Percentiles rank a stretch among this genome's conserved stretches.
These are phyloP conservation scores for Apodemia duryi DNA, from an alignment of 2,888 invertebrate genomes.

Conservation along the genomic window DNA sequence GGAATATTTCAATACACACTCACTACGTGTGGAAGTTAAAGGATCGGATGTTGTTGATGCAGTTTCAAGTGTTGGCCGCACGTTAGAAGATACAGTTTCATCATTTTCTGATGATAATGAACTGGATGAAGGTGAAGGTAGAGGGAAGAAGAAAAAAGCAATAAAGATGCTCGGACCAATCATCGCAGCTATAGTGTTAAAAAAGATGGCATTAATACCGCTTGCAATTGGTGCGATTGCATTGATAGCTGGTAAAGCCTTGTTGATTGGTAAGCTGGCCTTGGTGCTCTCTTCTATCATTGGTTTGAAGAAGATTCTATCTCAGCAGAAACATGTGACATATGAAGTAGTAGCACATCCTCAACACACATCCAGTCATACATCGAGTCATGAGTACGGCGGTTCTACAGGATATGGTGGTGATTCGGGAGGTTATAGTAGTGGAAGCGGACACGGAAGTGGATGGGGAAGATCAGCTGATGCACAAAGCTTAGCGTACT, in stretches of 20 bases:
- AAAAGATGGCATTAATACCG: slow-evolving; percentile 88
- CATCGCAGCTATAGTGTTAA: slow-evolving; percentile 86
- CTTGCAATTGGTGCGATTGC: slow-evolving; percentile 90
- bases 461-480: slow-evolving; percentile 88
- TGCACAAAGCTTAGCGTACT: slow-evolving; percentile 88
- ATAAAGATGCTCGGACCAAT: slow-evolving; percentile 88
- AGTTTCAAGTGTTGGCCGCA: slow-evolving; percentile 88
- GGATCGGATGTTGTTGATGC: slow-evolving; percentile 90
- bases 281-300: slow-evolving; percentile 90
- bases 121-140: slow-evolving; percentile 84
- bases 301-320: slow-evolving; percentile 89
- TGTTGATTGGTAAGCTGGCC: slow-evolving; percentile 91
- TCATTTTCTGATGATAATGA: slow-evolving; percentile 81
- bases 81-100: slow-evolving; percentile 86
- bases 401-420: slow-evolving; percentile 83
- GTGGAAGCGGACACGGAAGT: slow-evolving; percentile 69
- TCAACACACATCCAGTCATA: slow-evolving; percentile 85
- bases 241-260: slow-evolving; percentile 90
- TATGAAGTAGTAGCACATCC: slow-evolving; percentile 93
- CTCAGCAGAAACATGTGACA: slow-evolving; percentile 91
- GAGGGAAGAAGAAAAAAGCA: slow-evolving; percentile 91
- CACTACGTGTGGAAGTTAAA: slow-evolving; percentile 90
- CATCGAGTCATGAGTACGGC: slow-evolving; percentile 83
- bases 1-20: slow-evolving; percentile 88
- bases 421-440: slow-evolving; percentile 76